These are phyloP conservation scores for Lutjanus campechanus DNA, from an alignment of 2,797 vertebrate genomes.

Conservation along the genomic window DNA sequence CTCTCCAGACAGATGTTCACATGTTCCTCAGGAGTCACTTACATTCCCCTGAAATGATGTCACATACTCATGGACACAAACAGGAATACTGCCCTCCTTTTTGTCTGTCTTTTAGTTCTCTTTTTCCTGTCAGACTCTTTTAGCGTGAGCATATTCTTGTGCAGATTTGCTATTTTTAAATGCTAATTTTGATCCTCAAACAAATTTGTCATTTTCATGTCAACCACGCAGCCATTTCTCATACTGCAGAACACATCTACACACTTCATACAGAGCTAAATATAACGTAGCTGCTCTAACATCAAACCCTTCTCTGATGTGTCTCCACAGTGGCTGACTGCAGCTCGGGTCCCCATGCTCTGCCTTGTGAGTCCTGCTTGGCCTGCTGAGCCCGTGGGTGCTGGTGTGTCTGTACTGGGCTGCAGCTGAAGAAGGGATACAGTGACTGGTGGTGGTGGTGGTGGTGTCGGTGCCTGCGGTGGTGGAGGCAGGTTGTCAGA, in stretches of 20 bases:
- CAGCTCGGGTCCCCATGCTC: constrained; percentile 66
- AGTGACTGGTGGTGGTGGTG: constrained; percentile 5
- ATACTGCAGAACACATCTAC: background rate
- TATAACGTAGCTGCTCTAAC: background rate
- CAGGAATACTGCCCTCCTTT: constrained; percentile 24
- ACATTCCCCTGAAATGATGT: constrained; percentile 64
- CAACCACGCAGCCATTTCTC: background rate
- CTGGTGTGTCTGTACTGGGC: constrained; percentile 51
- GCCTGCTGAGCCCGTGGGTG: constrained; percentile 61
- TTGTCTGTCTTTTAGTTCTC: constrained; percentile 2
- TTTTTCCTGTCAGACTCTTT: background rate
- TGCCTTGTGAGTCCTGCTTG: constrained; percentile 50
- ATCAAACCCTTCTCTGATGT: constrained; percentile 25
- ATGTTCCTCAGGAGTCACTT: constrained; percentile 51
- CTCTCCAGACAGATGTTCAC: constrained; percentile 63
- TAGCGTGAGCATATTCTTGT: background rate
- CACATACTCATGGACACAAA: constrained; percentile 42
- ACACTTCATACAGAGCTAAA: background rate
- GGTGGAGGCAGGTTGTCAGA: constrained; percentile 65
- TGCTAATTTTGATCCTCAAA: constrained; percentile 1
- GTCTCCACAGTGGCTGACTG: constrained; percentile 64
- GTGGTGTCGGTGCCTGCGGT: constrained; percentile 20
- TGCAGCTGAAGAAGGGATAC: constrained; percentile 70
- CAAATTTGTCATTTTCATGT: background rate
- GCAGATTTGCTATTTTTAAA: constrained; percentile 23